Percentiles rank a stretch among this genome's conserved stretches.
Evolutionary conservation across 2,113 vertebrate genomes (phyloP).

Genomic region (Arizona elegans): DNA sequence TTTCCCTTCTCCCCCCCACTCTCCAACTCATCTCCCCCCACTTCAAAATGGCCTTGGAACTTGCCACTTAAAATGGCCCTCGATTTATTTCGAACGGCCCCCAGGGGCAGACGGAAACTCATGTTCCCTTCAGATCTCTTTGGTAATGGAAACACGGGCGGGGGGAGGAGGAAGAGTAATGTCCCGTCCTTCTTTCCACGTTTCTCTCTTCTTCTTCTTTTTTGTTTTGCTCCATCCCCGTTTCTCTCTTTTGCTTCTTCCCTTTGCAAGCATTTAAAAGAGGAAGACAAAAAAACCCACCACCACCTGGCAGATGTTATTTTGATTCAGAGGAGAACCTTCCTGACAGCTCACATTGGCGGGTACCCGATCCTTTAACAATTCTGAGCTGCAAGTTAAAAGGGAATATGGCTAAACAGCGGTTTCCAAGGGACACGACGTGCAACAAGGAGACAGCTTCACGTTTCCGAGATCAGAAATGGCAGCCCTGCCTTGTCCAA

Average conservation of each 20-base stretch:
- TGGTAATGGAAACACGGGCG: neutral
- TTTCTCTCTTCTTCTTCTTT: neutral
- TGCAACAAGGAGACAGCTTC: neutral
- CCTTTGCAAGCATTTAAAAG: neutral
- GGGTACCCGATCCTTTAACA: neutral
- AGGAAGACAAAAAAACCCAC: too few relatives aligned
- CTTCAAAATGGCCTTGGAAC: neutral
- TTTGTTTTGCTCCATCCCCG: too few relatives aligned
- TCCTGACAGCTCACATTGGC: neutral
- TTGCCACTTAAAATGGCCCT: neutral
- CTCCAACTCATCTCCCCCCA: neutral
- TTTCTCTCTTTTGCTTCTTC: neutral
- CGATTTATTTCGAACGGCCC: conserved; percentile 15
- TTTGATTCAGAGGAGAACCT: neutral
- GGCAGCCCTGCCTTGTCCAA: neutral
- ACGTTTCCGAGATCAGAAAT: conserved; percentile 6
- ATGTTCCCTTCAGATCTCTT: neutral
- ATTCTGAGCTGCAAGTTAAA: neutral
- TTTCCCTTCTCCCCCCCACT: neutral
- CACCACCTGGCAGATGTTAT: neutral
- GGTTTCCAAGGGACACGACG: conserved; percentile 5
- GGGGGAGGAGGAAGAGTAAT: neutral
- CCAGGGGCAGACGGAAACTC: neutral
- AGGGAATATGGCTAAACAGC: neutral
- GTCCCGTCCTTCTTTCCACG: neutral